Conservation (phyloP, 2,797 vertebrate species). For the Philypnodon macrostomus region DNA sequence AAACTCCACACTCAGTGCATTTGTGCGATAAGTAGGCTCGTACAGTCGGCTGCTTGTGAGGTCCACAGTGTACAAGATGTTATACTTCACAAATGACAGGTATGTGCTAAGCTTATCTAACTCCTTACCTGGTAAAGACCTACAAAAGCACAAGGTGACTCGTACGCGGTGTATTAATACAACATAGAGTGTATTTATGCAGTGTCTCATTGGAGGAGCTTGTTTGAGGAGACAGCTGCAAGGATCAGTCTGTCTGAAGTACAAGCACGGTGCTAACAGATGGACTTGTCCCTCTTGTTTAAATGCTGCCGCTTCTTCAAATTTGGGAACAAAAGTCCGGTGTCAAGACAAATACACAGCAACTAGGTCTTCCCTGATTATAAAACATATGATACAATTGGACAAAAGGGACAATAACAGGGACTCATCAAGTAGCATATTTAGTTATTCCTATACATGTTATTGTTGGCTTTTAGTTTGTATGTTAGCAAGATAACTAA, state of each 20-base stretch:
- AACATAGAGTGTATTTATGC: constrained; percentile 5
- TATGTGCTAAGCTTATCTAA: constrained; percentile 12
- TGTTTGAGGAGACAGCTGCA: constrained; percentile 22
- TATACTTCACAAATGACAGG: constrained; percentile 9
- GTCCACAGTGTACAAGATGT: constrained; percentile 3
- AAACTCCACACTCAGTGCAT: constrained; percentile 3
- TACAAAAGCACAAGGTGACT: constrained; percentile 2
- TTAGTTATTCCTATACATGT: too few species aligned
- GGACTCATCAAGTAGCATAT: too few species aligned
- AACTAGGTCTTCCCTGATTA: constrained; percentile 1
- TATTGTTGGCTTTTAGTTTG: too few species aligned
- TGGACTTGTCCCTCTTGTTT: constrained; percentile 17
- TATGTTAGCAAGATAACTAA: too few species aligned
- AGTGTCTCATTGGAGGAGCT: background rate
- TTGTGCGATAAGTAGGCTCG: constrained; percentile 17
- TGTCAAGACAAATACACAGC: constrained; percentile 9
- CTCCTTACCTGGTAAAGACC: constrained; percentile 2
- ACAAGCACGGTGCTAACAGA: constrained; percentile 22
- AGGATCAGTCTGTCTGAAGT: constrained; percentile 29
- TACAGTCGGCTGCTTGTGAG: constrained; percentile 10
- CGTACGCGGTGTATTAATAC: background rate
- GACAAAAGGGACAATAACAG: background rate
- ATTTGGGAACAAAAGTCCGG: constrained; percentile 11
- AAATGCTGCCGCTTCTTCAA: constrained; percentile 10
- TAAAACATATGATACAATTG: constrained; percentile 24